phyloP scores from a whole-genome alignment of 2,797 vertebrate species.

The Chelidonichthys spinosus region DNA sequence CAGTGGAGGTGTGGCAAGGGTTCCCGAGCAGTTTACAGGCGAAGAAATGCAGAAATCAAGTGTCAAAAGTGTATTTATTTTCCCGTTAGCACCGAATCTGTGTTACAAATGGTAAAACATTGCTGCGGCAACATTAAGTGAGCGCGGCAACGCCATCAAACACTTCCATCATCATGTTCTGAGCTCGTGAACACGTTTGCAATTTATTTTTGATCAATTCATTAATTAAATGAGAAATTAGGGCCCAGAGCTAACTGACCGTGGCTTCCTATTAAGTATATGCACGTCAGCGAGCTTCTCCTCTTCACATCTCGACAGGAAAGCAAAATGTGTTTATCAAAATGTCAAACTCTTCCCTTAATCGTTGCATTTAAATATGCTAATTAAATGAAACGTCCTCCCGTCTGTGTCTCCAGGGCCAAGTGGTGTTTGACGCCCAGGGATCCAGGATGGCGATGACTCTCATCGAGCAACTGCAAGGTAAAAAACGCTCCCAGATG shows the following conservation, averaged over 20 bases:
- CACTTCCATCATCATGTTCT: no score
- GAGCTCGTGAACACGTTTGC: no score
- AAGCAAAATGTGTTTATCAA: slow-evolving; percentile 15
- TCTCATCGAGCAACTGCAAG: slow-evolving; percentile 96
- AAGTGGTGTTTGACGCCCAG: slow-evolving; percentile 96
- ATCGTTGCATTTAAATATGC: slow-evolving; percentile 6
- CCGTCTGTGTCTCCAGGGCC: slow-evolving; percentile 84
- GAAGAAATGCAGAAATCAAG: neutral
- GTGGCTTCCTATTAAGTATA: slow-evolving; percentile 4
- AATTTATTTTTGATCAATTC: no score
- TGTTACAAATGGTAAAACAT: neutral
- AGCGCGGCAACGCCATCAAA: no score
- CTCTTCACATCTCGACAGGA: neutral
- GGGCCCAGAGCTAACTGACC: neutral
- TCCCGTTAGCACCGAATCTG: neutral
- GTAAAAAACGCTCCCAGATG: slow-evolving; percentile 65
- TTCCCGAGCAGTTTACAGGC: neutral
- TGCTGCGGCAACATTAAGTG: neutral
- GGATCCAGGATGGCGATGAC: slow-evolving; percentile 99
- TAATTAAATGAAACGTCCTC: neutral
- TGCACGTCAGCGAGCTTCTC: neutral
- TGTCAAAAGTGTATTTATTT: neutral
- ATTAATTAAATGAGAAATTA: no score
- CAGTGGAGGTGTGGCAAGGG: neutral
- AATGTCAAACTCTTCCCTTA: neutral